Base-by-base conservation (phyloP, 1,140 invertebrate genomes). In the Drosophila bipectinata region DNA sequence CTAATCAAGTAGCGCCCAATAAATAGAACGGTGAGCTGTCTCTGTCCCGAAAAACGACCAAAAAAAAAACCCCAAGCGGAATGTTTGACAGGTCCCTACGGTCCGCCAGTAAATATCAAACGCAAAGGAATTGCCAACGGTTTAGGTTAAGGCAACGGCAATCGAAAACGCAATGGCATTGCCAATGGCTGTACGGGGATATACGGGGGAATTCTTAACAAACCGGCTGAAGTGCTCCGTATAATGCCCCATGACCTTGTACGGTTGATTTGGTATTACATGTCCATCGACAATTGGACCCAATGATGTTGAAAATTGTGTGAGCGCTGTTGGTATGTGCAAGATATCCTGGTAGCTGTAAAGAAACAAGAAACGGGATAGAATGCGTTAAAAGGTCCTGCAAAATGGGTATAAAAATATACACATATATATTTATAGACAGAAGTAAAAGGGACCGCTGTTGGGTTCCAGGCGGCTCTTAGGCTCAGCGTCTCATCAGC, bases 221-320 rank as follows among this genome's bases (percentile, higher is more conserved):
- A 80, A 91, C 88, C 79, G 90, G 92, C 94, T 95, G 78, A 97
- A 95, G 51, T 95, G 92, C 84, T 96, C 94, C n/a, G 93, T 93
- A 84, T 95, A 96, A 58, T 94, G 93, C 51, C 93, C 93, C 96
- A 97, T 97, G 53, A 95, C 93, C 75, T 94, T 93, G 21, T 94
- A 92, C 7, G 96, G 96, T 82, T 96, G 95, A 80, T 95, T 95
- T 6, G 96, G 96, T 78, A 98, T 95, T 51, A 98, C 96, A 12
- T 95, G 94, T 15, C 96, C 95, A 90, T 98, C 97, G 34, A 98
- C 94, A 47, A 96, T 94, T 44, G 96, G 97, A 24, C 96, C 97
- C 79, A 97, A 95, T 10, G 94, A 93, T 18, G 95, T 95, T 75
- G 94, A 93, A 89, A 95, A 96, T 63, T 94, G 93, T 14, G 94